Evolutionary conservation across 2,797 vertebrate genomes (phyloP), one percentile per base, ranked within the genome.

Genomic region (Chloroceryle inda): DNA sequence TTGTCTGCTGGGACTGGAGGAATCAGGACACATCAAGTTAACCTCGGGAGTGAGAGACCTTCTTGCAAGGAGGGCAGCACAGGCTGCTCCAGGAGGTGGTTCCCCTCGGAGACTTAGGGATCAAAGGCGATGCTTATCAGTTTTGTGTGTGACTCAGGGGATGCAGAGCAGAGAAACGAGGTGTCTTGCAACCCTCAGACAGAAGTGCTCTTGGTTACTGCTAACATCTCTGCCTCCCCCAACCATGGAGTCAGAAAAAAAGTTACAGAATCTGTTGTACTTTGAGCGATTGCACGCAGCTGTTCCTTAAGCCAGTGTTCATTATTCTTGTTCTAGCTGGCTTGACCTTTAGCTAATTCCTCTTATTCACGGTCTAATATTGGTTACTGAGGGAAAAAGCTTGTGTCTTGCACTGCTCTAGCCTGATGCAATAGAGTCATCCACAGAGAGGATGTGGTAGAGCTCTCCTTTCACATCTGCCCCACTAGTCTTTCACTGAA

Each of bases 321-420:
- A 96, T 97, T 96, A 91, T 88, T 94, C 71, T 79, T 94, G 47
- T 92, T 94, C 79, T 94, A 84, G 40, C 76, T 94, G 83, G 42
- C 78, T 87, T 95, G 96, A 95, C 94, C 94, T 96, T 97, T 94
- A 88, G 88, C 85, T 94, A 92, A 92, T 96, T 94, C 77, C 71
- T 95, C 93, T 94, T 94, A 93, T 93, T 92, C 85, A 52, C 2
- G 4, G 88, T 92, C 95, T 96, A 82, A 95, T 95, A 89, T 92
- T 95, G 85, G 85, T 80, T 85, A 74, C 81, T 89, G 74, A 90
- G 37, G 71, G 56, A 42, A 74, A 90, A 76, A 76, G 31, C 80
- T 76, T 56, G 17, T 49, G 35, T 62, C 59, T 96, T 86, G 69
- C 35, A 27, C 78, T 81, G 50, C 73, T 84, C 82, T 82, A 88